Percentiles rank a stretch among this genome's conserved stretches.
Evolutionary conservation across 2,797 vertebrate genomes (phyloP).

Genomic region (Sphaeramia orbicularis): DNA sequence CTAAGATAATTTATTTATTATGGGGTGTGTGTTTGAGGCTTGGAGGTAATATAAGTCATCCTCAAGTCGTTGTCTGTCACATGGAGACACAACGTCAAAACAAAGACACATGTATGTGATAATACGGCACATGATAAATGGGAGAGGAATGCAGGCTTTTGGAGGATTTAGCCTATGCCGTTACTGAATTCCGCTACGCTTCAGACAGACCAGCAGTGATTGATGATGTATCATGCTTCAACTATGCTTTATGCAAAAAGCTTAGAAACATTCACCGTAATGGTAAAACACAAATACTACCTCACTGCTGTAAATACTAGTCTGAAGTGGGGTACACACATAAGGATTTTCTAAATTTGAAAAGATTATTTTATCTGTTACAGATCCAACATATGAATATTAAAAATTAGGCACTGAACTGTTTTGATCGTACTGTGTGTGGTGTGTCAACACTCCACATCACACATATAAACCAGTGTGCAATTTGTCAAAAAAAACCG

Average conservation of each 20-base stretch:
- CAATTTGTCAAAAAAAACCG: no score
- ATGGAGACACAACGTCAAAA: conserved; percentile 46
- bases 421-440: no score
- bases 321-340: background rate
- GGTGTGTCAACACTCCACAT: no score
- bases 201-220: conserved; percentile 35
- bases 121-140: conserved; percentile 54
- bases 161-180: conserved; percentile 33
- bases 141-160: conserved; percentile 7
- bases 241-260: conserved; percentile 57
- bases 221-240: conserved; percentile 59
- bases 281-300: conserved; percentile 15
- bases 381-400: background rate
- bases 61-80: conserved; percentile 54
- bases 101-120: conserved; percentile 51
- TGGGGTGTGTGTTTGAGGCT: conserved; percentile 37
- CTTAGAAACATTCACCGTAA: background rate
- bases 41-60: conserved; percentile 49
- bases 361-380: no score
- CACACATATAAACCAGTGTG: no score
- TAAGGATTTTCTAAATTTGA: no score
- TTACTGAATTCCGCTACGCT: conserved; percentile 16
- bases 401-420: background rate
- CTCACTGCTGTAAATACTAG: conserved; percentile 39
- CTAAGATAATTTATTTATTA: conserved; percentile 77